phyloP scores from a whole-genome alignment of 2,797 vertebrate genomes.

The Tinamus major region DNA sequence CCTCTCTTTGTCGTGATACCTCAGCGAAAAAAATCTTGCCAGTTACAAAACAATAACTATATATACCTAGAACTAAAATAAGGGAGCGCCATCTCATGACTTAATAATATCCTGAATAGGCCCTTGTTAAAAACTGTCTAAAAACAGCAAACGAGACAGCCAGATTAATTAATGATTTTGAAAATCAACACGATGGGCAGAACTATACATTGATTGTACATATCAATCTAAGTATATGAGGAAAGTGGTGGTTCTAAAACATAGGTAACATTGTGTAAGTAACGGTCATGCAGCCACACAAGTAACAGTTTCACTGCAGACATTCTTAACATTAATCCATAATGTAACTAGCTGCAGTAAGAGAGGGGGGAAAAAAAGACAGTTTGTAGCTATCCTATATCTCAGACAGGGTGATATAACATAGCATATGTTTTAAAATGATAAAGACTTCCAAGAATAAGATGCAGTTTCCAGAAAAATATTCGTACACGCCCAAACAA shows the following conservation, averaged over 20 bases:
- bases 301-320: constrained; percentile 44
- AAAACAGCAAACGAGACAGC: neutral
- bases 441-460: constrained; percentile 77
- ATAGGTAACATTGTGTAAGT: constrained; percentile 33
- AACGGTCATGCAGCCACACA: constrained; percentile 2
- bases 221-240: neutral
- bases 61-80: constrained; percentile 35
- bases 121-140: constrained; percentile 35
- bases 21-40: neutral
- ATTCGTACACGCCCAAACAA: constrained; percentile 71
- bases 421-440: constrained; percentile 72
- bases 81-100: neutral
- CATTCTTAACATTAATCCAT: constrained; percentile 61
- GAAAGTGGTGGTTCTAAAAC: neutral
- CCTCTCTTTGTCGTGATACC: neutral
- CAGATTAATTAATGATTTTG: constrained; percentile 6
- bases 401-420: constrained; percentile 60
- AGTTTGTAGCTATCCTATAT: constrained; percentile 62
- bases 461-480: constrained; percentile 70
- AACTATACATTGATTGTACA: neutral
- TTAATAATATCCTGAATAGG: constrained; percentile 29
- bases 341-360: constrained; percentile 55
- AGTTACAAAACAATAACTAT: neutral
- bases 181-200: constrained; percentile 10
- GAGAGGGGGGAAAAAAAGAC: neutral